Conservation (phyloP, 2,888 invertebrate genomes). For the Hypercompe scribonia region DNA sequence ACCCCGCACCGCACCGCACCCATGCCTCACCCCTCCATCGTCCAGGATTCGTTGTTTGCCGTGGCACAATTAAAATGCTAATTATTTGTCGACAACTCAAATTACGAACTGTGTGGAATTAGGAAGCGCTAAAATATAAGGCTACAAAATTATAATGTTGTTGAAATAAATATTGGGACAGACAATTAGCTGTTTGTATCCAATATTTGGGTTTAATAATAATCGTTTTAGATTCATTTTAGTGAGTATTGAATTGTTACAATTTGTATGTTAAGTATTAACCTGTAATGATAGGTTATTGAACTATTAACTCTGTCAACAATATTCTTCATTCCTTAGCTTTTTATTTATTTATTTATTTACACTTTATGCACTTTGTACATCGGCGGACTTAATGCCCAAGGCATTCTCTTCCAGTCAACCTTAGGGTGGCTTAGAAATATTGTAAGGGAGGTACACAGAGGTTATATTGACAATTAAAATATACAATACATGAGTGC, state of each 20-base stretch:
- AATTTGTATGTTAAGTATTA: background rate
- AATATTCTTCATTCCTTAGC: too few species aligned
- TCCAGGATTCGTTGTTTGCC: constrained; percentile 55
- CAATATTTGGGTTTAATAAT: constrained; percentile 26
- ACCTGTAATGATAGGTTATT: background rate
- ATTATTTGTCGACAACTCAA: constrained; percentile 74
- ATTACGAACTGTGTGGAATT: constrained; percentile 58
- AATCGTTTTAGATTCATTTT: background rate
- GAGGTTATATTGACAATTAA: too few species aligned
- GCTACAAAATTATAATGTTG: constrained; percentile 38
- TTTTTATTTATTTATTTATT: too few species aligned
- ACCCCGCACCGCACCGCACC: constrained; percentile 21
- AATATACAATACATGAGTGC: too few species aligned
- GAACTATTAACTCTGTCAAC: too few species aligned
- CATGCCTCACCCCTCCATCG: constrained; percentile 26
- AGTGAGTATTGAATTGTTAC: background rate
- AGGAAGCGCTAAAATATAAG: constrained; percentile 49
- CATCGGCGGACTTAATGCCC: too few species aligned
- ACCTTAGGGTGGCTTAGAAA: too few species aligned
- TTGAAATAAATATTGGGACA: constrained; percentile 29
- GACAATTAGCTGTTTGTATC: constrained; percentile 28
- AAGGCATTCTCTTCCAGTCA: too few species aligned
- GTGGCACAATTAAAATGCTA: constrained; percentile 76
- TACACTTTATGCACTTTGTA: too few species aligned
- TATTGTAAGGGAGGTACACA: too few species aligned